Evolutionary conservation across 2,113 vertebrate species (phyloP).

Genomic region (Felis chaus): DNA sequence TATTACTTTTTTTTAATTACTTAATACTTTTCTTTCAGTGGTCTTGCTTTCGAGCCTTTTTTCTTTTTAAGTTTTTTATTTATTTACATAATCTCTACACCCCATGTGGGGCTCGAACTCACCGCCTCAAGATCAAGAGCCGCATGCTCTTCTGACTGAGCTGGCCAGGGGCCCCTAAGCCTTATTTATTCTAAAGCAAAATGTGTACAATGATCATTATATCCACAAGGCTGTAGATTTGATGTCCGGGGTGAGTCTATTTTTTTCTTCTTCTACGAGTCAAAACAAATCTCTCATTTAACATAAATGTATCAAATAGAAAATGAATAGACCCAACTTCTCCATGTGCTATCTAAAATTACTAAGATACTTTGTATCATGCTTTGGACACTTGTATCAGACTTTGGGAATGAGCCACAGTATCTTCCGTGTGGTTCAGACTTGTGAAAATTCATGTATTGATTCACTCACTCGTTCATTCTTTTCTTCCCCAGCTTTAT

Average conservation of each 20-base stretch:
- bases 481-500: background rate
- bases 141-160: background rate
- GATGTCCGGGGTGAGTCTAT: background rate
- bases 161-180: background rate
- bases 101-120: background rate
- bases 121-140: background rate
- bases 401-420: background rate
- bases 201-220: background rate
- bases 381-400: background rate
- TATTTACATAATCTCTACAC: background rate
- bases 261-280: background rate
- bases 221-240: background rate
- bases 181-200: background rate
- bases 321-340: background rate
- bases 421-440: background rate
- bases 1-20: background rate
- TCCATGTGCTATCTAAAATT: background rate
- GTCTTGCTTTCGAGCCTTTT: background rate
- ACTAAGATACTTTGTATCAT: background rate
- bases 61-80: background rate
- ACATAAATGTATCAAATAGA: background rate
- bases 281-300: background rate
- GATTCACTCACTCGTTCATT: background rate
- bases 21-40: background rate
- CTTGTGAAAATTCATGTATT: background rate